Percentiles rank a stretch among this genome's conserved stretches.
These are phyloP conservation scores for Patagioenas fasciata DNA, from an alignment of 2,113 vertebrate species.

Conservation along the genomic window DNA sequence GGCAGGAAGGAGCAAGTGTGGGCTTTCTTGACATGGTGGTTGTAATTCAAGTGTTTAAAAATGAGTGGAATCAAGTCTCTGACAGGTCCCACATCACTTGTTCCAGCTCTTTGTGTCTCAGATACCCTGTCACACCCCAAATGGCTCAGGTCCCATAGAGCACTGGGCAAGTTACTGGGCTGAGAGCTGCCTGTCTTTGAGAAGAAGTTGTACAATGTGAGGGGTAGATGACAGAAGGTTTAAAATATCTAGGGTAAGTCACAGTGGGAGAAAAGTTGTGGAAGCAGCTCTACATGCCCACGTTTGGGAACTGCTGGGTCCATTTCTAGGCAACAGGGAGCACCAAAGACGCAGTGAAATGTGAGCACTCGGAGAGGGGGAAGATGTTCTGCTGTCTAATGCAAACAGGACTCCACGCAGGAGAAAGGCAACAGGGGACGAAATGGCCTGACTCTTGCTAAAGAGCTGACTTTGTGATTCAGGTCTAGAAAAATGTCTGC, in stretches of 20 bases:
- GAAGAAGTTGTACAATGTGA: neutral
- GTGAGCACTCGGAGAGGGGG: neutral
- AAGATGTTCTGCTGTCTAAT: neutral
- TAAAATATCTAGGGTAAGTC: neutral
- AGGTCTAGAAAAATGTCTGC: neutral
- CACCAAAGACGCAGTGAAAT: neutral
- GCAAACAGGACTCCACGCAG: rapidly evolving
- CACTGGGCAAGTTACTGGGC: neutral
- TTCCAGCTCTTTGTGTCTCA: neutral
- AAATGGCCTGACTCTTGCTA: neutral
- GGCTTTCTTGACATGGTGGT: neutral
- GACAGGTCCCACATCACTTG: neutral
- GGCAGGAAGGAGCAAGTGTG: neutral
- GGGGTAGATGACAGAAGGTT: neutral
- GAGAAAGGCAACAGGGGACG: neutral
- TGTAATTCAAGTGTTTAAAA: neutral
- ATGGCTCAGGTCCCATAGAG: neutral
- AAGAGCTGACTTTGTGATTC: too few species aligned
- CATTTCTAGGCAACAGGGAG: neutral
- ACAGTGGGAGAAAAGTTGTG: neutral
- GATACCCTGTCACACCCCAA: too few species aligned
- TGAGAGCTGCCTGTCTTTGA: neutral
- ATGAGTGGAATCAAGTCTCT: neutral
- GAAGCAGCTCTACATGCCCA: neutral
- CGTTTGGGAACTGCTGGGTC: neutral